These are phyloP conservation scores for Empidonax alnorum DNA, from an alignment of 2,113 vertebrate species.

Conservation along the genomic window DNA sequence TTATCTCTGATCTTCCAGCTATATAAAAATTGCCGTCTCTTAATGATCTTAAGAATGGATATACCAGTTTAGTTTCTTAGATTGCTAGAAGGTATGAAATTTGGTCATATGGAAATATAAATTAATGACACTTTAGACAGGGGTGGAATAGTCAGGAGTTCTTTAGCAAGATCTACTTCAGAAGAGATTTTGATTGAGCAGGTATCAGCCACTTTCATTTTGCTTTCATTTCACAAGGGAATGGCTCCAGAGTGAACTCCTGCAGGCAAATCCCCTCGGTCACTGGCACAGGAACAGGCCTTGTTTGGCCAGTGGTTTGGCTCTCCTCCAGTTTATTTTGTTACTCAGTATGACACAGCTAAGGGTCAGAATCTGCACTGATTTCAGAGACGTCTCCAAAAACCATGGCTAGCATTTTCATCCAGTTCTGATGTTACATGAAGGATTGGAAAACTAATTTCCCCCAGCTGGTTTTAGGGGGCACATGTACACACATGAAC, in stretches of 20 bases:
- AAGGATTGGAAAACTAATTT: neutral
- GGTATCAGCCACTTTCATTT: neutral
- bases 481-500: neutral
- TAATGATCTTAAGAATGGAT: neutral
- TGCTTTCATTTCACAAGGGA: neutral
- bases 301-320: neutral
- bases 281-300: neutral
- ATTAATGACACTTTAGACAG: neutral
- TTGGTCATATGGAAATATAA: neutral
- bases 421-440: neutral
- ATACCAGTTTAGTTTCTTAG: neutral
- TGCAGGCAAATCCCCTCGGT: neutral
- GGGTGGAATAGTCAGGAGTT: neutral
- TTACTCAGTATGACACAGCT: neutral
- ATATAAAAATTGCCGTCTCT: neutral
- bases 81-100: neutral
- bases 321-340: neutral
- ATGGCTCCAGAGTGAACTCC: neutral
- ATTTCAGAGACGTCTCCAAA: neutral
- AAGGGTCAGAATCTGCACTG: neutral
- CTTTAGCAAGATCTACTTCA: neutral
- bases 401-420: rapidly evolving
- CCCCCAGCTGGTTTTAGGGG: neutral
- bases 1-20: neutral
- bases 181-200: neutral